A percentile compares a stretch with the other conserved stretches of the same genome.
Conservation (phyloP, 2,113 vertebrate species). For the Anoura caudifer region DNA sequence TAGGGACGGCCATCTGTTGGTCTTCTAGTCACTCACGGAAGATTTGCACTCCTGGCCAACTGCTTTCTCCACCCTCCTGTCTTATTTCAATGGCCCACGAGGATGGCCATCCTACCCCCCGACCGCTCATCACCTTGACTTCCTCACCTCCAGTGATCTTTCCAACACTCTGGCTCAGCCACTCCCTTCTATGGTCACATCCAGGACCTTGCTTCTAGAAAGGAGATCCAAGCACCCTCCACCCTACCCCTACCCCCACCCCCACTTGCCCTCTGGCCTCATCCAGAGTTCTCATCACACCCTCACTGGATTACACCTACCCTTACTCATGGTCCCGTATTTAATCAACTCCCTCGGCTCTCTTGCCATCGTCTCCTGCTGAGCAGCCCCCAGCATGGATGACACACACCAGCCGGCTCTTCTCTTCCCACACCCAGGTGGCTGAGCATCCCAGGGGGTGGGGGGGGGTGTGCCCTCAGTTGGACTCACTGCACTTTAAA, state of each 20-base stretch:
- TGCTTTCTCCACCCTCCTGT: neutral
- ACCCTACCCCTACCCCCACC: accelerated
- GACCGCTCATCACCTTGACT: neutral
- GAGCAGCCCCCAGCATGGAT: neutral
- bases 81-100: accelerated
- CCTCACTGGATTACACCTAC: neutral
- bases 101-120: neutral
- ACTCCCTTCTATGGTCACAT: neutral
- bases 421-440: neutral
- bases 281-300: accelerated
- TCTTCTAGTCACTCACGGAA: neutral
- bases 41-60: neutral
- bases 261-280: neutral
- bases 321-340: neutral
- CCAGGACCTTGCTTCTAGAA: neutral
- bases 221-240: neutral
- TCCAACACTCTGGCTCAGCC: accelerated
- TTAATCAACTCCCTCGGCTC: neutral
- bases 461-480: neutral
- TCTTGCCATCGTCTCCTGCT: neutral
- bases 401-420: neutral
- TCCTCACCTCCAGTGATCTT: neutral
- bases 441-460: no score
- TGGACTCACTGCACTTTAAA: neutral
- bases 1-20: neutral